Evolutionary conservation across 92 coral and sea anemone species (phyloP).

Genomic region (Palythoa grandiflora): DNA sequence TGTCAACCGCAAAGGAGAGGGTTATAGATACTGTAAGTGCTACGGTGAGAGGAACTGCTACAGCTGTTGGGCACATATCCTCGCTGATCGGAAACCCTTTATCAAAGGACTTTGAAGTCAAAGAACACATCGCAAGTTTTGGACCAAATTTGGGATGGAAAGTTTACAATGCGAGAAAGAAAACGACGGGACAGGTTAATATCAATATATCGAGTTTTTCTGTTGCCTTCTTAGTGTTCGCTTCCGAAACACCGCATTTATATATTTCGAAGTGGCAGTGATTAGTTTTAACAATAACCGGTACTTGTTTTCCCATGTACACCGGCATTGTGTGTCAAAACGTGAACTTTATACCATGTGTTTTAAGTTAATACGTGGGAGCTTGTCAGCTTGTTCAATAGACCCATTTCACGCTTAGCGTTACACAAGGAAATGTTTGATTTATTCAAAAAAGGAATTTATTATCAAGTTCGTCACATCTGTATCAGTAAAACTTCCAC

Average conservation of each 20-base stretch:
- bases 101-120: slow-evolving; percentile 90
- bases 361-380: no score
- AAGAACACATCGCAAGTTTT: slow-evolving; percentile 92
- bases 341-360: no score
- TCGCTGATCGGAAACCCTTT: slow-evolving; percentile 94
- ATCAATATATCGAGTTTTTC: background rate
- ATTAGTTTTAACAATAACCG: background rate
- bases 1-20: slow-evolving; percentile 49
- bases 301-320: no score
- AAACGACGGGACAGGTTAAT: slow-evolving; percentile 93
- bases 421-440: no score
- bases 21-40: slow-evolving; percentile 64
- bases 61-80: slow-evolving; percentile 88
- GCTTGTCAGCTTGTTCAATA: no score
- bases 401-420: no score
- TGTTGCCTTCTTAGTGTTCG: background rate
- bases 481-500: no score
- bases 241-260: background rate
- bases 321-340: no score
- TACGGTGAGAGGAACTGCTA: slow-evolving; percentile 87
- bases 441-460: no score
- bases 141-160: slow-evolving; percentile 98
- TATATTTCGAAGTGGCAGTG: background rate
- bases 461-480: no score
- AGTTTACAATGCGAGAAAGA: slow-evolving; percentile 88